Evolutionary conservation across 1,140 invertebrate species (phyloP).

Genomic region (roundworm (Caenorhabditis elegans)): DNA sequence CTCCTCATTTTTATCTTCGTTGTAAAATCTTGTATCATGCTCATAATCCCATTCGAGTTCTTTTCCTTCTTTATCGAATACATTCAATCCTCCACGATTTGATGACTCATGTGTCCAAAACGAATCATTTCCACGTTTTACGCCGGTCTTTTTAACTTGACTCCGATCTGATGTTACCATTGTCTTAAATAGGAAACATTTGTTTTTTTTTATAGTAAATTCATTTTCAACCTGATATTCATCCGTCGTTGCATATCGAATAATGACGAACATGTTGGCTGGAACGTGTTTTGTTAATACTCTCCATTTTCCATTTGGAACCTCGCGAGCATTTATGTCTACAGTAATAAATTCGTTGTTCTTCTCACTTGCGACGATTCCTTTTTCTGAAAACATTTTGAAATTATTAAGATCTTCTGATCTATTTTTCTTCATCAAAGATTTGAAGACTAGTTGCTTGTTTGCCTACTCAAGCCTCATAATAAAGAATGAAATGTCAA

Average conservation of each 20-base stretch:
- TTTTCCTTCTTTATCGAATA: constrained; percentile 60
- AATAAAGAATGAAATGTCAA: constrained; percentile 23
- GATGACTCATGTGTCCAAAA: constrained; percentile 45
- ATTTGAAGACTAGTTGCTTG: not conserved
- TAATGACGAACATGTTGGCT: constrained; percentile 50
- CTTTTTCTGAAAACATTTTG: not conserved
- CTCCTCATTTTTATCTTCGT: constrained; percentile 13
- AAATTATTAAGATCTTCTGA: too few relatives aligned
- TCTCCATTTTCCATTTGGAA: constrained; percentile 58
- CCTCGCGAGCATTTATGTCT: constrained; percentile 8
- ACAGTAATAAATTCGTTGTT: constrained; percentile 54
- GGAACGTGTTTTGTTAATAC: constrained; percentile 58
- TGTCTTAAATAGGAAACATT: not conserved
- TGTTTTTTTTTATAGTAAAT: not conserved
- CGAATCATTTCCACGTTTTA: not conserved
- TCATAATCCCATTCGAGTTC: constrained; percentile 65
- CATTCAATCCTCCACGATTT: constrained; percentile 53
- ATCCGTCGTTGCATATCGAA: constrained; percentile 51
- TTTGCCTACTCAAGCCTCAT: not conserved
- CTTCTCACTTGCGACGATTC: not conserved
- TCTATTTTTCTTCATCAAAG: not conserved
- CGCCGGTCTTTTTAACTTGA: not conserved
- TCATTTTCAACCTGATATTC: constrained; percentile 48
- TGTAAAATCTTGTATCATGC: constrained; percentile 59
- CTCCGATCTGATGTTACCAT: not conserved